Conservation (phyloP, 2,797 vertebrate genomes). For the Telmatherina bonti region DNA sequence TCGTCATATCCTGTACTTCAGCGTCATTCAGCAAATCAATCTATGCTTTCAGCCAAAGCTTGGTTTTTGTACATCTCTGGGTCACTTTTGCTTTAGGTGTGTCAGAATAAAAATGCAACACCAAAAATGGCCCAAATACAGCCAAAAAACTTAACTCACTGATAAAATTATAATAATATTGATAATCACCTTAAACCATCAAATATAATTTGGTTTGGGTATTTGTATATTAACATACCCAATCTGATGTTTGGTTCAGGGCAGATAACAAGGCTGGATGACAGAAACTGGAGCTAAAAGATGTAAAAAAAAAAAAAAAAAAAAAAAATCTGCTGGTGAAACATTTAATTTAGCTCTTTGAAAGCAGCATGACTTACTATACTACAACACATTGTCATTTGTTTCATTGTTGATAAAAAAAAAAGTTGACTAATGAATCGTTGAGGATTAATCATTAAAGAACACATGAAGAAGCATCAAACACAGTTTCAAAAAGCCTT, state of each 20-base stretch:
- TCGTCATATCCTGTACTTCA: conserved; percentile 40
- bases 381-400: not conserved
- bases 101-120: not conserved
- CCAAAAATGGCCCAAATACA: too few species aligned
- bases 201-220: too few species aligned
- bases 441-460: not conserved
- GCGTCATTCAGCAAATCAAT: conserved; percentile 6
- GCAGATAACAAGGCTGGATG: not conserved
- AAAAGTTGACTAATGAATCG: not conserved
- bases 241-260: too few species aligned
- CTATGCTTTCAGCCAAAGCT: not conserved
- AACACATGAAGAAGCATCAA: not conserved
- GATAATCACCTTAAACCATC: too few species aligned
- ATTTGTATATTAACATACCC: too few species aligned
- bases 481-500: not conserved
- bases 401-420: too few species aligned
- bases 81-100: not conserved
- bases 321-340: too few species aligned
- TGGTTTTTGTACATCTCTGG: not conserved
- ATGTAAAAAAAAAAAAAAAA: not conserved
- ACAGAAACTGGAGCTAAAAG: not conserved
- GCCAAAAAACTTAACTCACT: too few species aligned
- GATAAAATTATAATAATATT: too few species aligned
- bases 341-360: not conserved
- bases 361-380: not conserved